Base-by-base conservation (phyloP, 2,888 invertebrate species). In the Cheilosia vulpina region DNA sequence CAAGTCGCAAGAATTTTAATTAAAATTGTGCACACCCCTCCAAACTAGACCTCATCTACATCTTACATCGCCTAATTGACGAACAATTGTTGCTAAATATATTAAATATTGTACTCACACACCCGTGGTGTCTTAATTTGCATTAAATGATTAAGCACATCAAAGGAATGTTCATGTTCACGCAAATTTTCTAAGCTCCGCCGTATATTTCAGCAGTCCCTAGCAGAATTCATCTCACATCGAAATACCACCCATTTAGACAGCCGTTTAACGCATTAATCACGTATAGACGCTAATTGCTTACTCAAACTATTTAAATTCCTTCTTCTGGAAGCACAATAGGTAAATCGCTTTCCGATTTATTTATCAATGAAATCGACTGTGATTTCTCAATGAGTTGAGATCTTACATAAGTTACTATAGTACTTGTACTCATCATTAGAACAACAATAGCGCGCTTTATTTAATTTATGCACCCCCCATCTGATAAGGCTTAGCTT, bases 231-330 rank as follows among this genome's bases (percentile, higher is more conserved):
- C 7, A 19, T 45, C 17, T n/a, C 5, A 19, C 17, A 19, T 47
- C 47, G 7, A 47, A 47, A 27, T 52, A 52, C 52, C 52, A 52
- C n/a, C 34, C 31, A 55, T n/a, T 55, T 13, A 7, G 24, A 38
- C 57, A 73, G 34, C 55, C 38, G 24, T 50, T 68, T 68, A 53
- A 21, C 43, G 19, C 52, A 52, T 60, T 68, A 68, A 77, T 62
- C 62, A 77, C 34, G 52, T 21, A 31, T 31, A 52, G 27, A 24
- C 17, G 60, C 53, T 77, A 62, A 76, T 68, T 53, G 31, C 45
- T 53, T 27, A 52, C 11, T n/a, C 65, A 31, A 76, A 34, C 27
- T 19, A 38, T 75, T 27, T 17, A 24, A 43, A 34, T 31, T 34
- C 15, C 38, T 24, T 52, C 34, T 47, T 50, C 24, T 43, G 19